Base-by-base conservation (phyloP, 2,113 vertebrate species). In the Clupea harengus region DNA sequence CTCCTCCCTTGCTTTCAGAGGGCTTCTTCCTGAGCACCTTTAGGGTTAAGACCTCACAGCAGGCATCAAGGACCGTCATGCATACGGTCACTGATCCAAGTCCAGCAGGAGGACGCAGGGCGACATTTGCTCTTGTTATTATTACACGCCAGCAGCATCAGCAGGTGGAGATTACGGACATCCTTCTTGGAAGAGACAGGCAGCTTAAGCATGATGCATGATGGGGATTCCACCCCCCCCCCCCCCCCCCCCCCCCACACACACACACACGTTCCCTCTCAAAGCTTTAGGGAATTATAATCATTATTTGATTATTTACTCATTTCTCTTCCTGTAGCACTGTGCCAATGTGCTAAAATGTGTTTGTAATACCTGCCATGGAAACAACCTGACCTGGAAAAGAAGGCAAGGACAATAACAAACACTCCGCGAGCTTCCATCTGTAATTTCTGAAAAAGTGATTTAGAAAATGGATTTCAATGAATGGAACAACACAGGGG, bases 401-500 rank as follows among this genome's bases (percentile, higher is more conserved):
- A 82, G 22, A 49, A 82, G 25, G 49, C 45, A 82, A 60, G 44
- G 28, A 39, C 54, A 84, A 84, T 67, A 44, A 64, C 60, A 64
- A 39, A 45, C 39, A 64, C 60, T 64, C 45, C 45, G 32, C 83
- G 44, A 20, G 54, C 32, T 20, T 1, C 60, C 54, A 45, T 22
- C 17, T 32, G 54, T 57, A 67, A 84, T 84, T 84, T 84, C 45
- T 20, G 28, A 45, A 39, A 39, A 64, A 57, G 44, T 84, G 25
- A 84, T 84, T 84, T 84, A n/a, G 54, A 84, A 84, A 84, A 60
- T 67, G 83, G 52, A 64, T 84, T 67, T 67, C 57, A 84, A 67
- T 64, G 54, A 45, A 84, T 78, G 32, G 28, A 45, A 45, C 54
- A 64, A 18, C 45, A 64, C 28, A 64, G 44, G n/a, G 45, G 54